These are phyloP conservation scores for Aleiodes alternator DNA, from an alignment of 2,888 invertebrate species.

Conservation along the genomic window DNA sequence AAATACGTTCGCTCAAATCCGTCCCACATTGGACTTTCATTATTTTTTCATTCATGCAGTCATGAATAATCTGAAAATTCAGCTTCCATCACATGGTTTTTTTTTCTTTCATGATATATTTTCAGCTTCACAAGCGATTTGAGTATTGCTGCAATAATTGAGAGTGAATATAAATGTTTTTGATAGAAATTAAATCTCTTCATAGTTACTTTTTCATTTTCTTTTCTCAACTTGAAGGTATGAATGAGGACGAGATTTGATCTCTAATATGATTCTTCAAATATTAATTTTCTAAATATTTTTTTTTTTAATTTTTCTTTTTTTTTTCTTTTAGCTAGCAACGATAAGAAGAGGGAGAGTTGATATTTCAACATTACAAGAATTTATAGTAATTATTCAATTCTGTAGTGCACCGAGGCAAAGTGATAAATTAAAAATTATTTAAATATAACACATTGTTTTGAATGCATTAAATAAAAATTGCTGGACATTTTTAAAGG, in stretches of 20 bases:
- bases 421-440: conserved; percentile 14
- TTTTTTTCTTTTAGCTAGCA: neutral
- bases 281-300: neutral
- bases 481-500: neutral
- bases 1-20: conserved; percentile 17
- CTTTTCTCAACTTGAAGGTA: neutral
- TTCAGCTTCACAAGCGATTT: conserved; percentile 13
- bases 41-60: conserved; percentile 11
- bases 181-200: neutral
- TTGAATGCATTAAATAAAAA: neutral
- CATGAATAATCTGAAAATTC: neutral
- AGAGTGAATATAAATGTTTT: neutral
- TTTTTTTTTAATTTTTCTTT: neutral
- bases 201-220: neutral
- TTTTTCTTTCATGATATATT: conserved; percentile 16
- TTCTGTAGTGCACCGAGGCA: neutral
- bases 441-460: neutral
- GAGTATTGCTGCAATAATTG: conserved; percentile 16
- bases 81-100: conserved; percentile 6
- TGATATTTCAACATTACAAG: neutral
- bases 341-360: conserved; percentile 29
- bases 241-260: conserved; percentile 28
- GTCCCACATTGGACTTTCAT: conserved; percentile 29
- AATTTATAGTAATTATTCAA: neutral
- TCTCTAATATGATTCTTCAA: conserved; percentile 5